Evolutionary conservation across 2,113 vertebrate species (phyloP).

Genomic region (Puntigrus tetrazona): DNA sequence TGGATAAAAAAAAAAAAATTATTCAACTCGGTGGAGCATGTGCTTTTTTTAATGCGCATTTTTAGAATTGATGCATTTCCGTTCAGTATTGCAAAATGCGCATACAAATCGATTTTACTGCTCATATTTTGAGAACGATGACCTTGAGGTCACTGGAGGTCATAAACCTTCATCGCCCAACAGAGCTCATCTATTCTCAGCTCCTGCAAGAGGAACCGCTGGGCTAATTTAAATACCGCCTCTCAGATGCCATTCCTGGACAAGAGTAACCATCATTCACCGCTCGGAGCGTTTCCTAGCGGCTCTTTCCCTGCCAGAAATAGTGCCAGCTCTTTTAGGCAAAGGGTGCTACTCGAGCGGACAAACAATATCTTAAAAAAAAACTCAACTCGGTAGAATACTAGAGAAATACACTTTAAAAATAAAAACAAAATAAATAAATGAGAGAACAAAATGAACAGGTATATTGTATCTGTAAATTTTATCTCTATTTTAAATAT

Average conservation of each 20-base stretch:
- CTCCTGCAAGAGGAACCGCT: conserved; percentile 47
- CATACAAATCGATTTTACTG: background rate
- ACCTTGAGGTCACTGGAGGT: background rate
- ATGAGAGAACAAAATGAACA: too few species aligned
- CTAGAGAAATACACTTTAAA: background rate
- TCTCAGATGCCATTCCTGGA: conserved; percentile 33
- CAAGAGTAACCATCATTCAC: conserved; percentile 10
- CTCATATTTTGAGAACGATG: background rate
- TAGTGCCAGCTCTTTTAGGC: conserved; percentile 17
- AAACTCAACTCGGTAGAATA: background rate
- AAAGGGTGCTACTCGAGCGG: background rate
- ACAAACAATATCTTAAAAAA: background rate
- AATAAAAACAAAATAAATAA: background rate
- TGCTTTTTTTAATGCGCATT: too few species aligned
- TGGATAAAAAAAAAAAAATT: too few species aligned
- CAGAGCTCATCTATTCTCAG: conserved; percentile 59
- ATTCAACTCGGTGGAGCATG: too few species aligned
- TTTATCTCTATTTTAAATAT: background rate
- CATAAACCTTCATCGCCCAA: conserved; percentile 34
- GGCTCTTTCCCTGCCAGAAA: conserved; percentile 32
- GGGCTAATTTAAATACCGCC: conserved; percentile 56
- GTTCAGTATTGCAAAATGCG: too few species aligned
- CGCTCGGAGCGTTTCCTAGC: conserved; percentile 22
- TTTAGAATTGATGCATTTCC: too few species aligned
- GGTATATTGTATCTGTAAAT: background rate